Evolutionary conservation across 2,888 invertebrate genomes (phyloP).

Genomic region (Oasisia sp.): DNA sequence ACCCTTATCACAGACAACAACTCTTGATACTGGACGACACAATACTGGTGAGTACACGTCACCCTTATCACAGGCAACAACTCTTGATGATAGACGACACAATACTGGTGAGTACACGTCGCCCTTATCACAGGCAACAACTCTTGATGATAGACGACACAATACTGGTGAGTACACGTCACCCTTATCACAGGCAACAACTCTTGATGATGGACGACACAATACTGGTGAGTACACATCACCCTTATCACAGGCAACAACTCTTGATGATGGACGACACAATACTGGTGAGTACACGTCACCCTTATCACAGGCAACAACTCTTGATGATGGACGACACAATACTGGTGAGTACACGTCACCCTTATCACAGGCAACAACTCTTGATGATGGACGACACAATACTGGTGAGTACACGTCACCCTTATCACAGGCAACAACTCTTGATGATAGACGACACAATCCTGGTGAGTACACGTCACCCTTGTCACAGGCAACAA

Average conservation of each 20-base stretch:
- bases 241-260: neutral
- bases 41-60: slow-evolving; percentile 32
- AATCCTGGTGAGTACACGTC: slow-evolving; percentile 32
- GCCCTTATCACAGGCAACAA: neutral
- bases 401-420: slow-evolving; percentile 32
- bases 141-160: slow-evolving; percentile 29
- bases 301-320: neutral
- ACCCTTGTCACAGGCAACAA: neutral
- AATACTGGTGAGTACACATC: slow-evolving; percentile 32
- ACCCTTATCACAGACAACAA: neutral
- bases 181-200: neutral
- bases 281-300: slow-evolving; percentile 32
- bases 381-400: slow-evolving; percentile 28
- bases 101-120: slow-evolving; percentile 32
- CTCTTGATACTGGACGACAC: slow-evolving; percentile 28
- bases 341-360: slow-evolving; percentile 32
- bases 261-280: slow-evolving; percentile 28
- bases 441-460: slow-evolving; percentile 29
- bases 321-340: slow-evolving; percentile 28
- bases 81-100: slow-evolving; percentile 29
- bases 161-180: slow-evolving; percentile 32
- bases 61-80: neutral
- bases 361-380: neutral
- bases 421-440: neutral
- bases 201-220: slow-evolving; percentile 28